Percentiles rank a stretch among this genome's conserved stretches.
phyloP scores from a whole-genome alignment of 2,888 invertebrate species.

The Drosophila algonquin region DNA sequence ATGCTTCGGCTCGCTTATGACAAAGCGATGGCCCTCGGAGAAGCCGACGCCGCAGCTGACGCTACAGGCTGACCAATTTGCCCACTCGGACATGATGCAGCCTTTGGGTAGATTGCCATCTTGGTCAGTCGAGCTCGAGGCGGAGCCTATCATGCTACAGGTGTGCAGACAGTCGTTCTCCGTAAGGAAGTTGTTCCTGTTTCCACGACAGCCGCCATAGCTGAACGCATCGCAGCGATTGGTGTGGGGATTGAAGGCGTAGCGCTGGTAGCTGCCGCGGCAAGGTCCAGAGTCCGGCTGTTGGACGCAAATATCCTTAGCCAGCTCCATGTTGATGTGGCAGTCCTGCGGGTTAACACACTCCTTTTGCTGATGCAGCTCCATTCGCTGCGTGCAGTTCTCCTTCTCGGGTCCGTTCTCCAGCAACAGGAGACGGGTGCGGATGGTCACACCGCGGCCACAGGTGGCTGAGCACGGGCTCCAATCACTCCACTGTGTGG shows the following conservation, averaged over 20 bases:
- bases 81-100: slow-evolving; percentile 92
- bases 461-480: slow-evolving; percentile 95
- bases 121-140: neutral
- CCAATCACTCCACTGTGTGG: slow-evolving; percentile 96
- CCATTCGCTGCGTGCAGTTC: slow-evolving; percentile 88
- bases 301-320: slow-evolving; percentile 93
- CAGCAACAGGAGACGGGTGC: slow-evolving; percentile 89
- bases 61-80: slow-evolving; percentile 92
- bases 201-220: slow-evolving; percentile 96
- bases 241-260: slow-evolving; percentile 91
- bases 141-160: slow-evolving; percentile 84
- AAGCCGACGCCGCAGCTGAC: slow-evolving; percentile 91
- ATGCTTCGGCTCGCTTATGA: slow-evolving; percentile 78
- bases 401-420: slow-evolving; percentile 87
- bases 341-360: slow-evolving; percentile 89
- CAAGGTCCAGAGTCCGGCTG: slow-evolving; percentile 93
- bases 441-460: slow-evolving; percentile 89
- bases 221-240: slow-evolving; percentile 93
- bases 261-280: slow-evolving; percentile 93
- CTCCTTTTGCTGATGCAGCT: slow-evolving; percentile 90
- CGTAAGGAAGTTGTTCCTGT: slow-evolving; percentile 94
- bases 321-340: slow-evolving; percentile 89
- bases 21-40: slow-evolving; percentile 85
- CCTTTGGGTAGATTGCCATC: slow-evolving; percentile 84
- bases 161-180: slow-evolving; percentile 90